Percentiles rank a stretch among this genome's conserved stretches.
phyloP scores from a whole-genome alignment of 2,888 invertebrate genomes.

The Chrysina gloriosa region DNA sequence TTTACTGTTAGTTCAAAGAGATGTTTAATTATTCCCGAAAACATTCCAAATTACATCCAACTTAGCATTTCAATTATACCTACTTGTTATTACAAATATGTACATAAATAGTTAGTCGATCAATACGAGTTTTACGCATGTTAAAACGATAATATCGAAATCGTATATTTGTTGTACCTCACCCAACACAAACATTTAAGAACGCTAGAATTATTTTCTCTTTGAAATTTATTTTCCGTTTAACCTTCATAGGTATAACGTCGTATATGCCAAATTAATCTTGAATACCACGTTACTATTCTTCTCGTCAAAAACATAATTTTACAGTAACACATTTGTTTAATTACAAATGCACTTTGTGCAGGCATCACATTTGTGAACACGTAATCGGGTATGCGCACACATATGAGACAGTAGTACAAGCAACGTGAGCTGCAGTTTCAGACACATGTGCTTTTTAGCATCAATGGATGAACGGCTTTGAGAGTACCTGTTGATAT shows the following conservation, averaged over 20 bases:
- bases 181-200: background rate
- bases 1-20: no score
- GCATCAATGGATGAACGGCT: background rate
- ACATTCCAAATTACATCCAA: no score
- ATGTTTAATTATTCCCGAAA: no score
- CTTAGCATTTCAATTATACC: no score
- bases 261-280: background rate
- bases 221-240: background rate
- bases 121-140: background rate
- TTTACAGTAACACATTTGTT: background rate
- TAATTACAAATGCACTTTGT: background rate
- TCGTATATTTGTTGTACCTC: background rate
- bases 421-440: background rate
- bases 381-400: background rate
- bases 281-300: background rate
- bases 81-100: no score
- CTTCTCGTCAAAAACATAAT: background rate
- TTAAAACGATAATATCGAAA: background rate
- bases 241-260: background rate
- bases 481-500: background rate
- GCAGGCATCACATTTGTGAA: background rate
- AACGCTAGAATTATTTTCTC: background rate
- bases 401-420: background rate
- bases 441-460: background rate
- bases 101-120: no score